Evolutionary conservation across 2,797 vertebrate genomes (phyloP).

Genomic region (Poecile montanus): DNA sequence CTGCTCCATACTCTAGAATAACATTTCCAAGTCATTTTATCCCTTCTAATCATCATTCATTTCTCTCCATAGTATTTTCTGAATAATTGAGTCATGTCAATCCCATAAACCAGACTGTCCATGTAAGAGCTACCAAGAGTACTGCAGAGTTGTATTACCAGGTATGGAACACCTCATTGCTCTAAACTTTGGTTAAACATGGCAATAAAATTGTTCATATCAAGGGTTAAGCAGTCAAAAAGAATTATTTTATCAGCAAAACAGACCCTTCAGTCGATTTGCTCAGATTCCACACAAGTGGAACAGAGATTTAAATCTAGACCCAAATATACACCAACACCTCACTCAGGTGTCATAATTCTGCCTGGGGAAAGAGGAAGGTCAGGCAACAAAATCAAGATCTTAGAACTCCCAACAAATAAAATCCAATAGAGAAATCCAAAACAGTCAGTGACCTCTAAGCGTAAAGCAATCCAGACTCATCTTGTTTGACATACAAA

Average conservation of each 20-base stretch:
- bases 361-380: neutral
- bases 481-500: neutral
- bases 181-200: neutral
- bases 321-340: neutral
- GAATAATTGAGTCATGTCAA: neutral
- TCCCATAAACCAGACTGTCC: neutral
- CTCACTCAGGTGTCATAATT: neutral
- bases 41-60: neutral
- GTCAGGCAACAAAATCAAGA: neutral
- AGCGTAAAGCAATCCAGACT: neutral
- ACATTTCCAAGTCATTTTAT: neutral
- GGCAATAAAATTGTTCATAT: neutral
- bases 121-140: neutral
- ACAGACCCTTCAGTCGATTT: neutral
- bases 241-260: neutral
- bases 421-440: neutral
- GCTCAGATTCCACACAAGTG: neutral
- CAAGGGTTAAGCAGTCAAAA: neutral
- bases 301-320: neutral
- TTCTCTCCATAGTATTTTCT: neutral
- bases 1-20: neutral
- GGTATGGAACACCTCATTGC: neutral
- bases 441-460: neutral
- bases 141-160: neutral
- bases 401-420: neutral